Conservation (phyloP, 2,888 invertebrate genomes). For the Acheta domesticus region DNA sequence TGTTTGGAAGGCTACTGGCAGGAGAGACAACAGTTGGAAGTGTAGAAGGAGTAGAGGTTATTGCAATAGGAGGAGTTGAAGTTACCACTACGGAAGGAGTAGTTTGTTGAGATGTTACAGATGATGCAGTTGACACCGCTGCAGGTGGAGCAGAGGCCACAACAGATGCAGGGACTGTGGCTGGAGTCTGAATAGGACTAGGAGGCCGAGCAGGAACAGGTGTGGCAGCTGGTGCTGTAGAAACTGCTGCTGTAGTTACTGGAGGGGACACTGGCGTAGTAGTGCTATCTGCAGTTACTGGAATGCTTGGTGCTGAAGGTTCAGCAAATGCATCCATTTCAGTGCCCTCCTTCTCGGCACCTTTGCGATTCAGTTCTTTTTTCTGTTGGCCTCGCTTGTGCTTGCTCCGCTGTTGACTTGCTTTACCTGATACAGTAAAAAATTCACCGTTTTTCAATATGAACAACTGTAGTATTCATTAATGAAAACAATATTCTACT, state of each 20-base stretch:
- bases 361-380: slow-evolving; percentile 51
- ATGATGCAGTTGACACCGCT: slow-evolving; percentile 25
- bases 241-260: slow-evolving; percentile 23
- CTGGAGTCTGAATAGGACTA: slow-evolving; percentile 30
- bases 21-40: slow-evolving; percentile 26
- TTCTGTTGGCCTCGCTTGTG: slow-evolving; percentile 49
- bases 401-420: slow-evolving; percentile 49
- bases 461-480: no score
- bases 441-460: background rate
- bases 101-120: slow-evolving; percentile 23
- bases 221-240: slow-evolving; percentile 34
- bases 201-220: slow-evolving; percentile 39
- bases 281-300: slow-evolving; percentile 41
- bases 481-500: no score
- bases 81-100: background rate
- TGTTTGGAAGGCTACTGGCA: background rate
- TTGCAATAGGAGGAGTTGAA: background rate
- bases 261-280: slow-evolving; percentile 21
- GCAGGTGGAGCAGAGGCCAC: slow-evolving; percentile 32
- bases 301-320: slow-evolving; percentile 41
- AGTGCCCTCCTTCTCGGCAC: slow-evolving; percentile 58
- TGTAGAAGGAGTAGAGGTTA: slow-evolving; percentile 23
- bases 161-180: slow-evolving; percentile 33
- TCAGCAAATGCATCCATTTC: slow-evolving; percentile 59
- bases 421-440: slow-evolving; percentile 35